These are phyloP conservation scores for Lasiurus cinereus DNA, from an alignment of 2,113 vertebrate species.

Conservation along the genomic window DNA sequence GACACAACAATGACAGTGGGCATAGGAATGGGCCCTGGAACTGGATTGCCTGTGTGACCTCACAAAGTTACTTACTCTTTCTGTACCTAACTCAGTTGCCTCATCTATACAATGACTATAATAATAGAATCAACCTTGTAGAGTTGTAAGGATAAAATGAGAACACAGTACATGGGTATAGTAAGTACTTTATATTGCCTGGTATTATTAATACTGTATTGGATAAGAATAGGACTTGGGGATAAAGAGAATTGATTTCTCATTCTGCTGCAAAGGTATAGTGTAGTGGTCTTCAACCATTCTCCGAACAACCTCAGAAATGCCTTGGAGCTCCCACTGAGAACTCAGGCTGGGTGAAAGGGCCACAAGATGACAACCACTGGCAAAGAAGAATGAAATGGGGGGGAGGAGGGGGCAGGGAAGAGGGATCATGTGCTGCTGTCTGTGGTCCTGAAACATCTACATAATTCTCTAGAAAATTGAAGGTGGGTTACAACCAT, in stretches of 20 bases:
- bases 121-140: not conserved
- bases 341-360: not conserved
- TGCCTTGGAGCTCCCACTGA: not conserved
- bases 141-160: not conserved
- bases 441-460: constrained; percentile 51
- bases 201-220: not conserved
- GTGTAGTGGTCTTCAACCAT: not conserved
- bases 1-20: not conserved
- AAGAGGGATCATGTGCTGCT: not conserved
- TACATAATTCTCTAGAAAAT: not conserved
- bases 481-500: not conserved
- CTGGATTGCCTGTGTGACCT: not conserved
- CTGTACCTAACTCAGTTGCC: not conserved
- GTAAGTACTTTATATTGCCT: not conserved
- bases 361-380: not conserved
- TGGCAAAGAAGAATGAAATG: not conserved
- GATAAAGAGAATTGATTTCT: not conserved
- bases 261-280: not conserved
- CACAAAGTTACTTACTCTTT: not conserved
- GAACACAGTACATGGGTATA: not conserved
- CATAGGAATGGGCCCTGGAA: not conserved
- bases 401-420: not conserved
- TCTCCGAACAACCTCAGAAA: not conserved
- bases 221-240: not conserved
- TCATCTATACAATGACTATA: not conserved